phyloP scores from a whole-genome alignment of 2,888 invertebrate species.

The Polyploca ridens region DNA sequence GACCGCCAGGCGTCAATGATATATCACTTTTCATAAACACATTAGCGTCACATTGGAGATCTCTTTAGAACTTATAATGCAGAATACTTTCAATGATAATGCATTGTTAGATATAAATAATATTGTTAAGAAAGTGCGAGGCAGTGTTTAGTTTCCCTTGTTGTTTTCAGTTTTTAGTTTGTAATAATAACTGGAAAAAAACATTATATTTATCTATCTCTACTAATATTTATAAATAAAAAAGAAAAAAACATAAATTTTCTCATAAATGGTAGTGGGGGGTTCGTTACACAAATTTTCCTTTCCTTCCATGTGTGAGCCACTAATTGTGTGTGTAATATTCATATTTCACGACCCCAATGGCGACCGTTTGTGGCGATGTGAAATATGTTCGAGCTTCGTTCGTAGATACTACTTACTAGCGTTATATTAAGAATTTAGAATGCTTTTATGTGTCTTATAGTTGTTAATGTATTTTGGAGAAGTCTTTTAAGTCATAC shows the following conservation, averaged over 20 bases:
- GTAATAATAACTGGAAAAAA: not conserved
- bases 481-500: too few species aligned
- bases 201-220: too few species aligned
- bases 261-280: too few species aligned
- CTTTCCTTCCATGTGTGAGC: too few species aligned
- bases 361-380: not conserved
- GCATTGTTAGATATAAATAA: not conserved
- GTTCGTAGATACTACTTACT: not conserved
- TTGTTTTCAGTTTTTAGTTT: too few species aligned
- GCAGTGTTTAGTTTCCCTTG: too few species aligned
- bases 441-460: too few species aligned
- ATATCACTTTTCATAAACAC: slow-evolving; percentile 6
- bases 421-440: too few species aligned
- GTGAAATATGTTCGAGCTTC: not conserved
- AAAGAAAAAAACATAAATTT: too few species aligned
- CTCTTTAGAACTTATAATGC: not conserved
- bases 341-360: not conserved
- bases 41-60: not conserved
- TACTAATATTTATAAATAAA: too few species aligned
- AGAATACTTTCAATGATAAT: not conserved
- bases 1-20: not conserved
- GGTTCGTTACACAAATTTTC: too few species aligned
- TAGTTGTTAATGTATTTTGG: too few species aligned
- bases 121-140: not conserved
- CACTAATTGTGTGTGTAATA: not conserved